phyloP scores from a whole-genome alignment of 2,888 invertebrate genomes.

The Latrodectus elegans region DNA sequence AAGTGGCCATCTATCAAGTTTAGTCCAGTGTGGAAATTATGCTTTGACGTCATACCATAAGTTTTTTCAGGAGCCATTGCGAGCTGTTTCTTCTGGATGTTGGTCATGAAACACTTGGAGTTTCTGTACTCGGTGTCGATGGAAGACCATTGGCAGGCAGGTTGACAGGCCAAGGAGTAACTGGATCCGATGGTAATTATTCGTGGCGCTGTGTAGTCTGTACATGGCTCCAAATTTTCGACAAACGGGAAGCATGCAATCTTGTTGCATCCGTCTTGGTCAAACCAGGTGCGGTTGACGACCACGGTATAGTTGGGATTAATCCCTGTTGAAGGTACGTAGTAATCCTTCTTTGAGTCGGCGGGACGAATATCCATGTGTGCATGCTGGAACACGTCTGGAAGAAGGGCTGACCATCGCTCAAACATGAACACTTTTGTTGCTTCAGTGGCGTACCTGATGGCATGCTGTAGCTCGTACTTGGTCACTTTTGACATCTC shows the following conservation, averaged over 20 bases:
- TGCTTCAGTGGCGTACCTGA: not conserved
- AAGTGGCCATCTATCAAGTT: not conserved
- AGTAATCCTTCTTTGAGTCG: too few species aligned
- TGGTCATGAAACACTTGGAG: not conserved
- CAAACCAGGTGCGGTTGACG: not conserved
- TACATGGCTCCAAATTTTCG: not conserved
- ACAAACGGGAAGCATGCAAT: not conserved
- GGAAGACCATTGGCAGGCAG: not conserved
- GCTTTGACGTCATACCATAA: not conserved
- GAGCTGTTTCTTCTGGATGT: not conserved
- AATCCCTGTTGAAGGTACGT: not conserved
- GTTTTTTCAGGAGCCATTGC: not conserved
- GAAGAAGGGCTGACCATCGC: too few species aligned
- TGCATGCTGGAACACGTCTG: too few species aligned
- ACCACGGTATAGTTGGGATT: not conserved
- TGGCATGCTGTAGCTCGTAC: conserved; percentile 1
- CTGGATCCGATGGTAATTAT: not conserved
- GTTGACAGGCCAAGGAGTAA: not conserved
- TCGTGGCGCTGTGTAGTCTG: not conserved
- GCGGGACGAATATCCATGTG: too few species aligned
- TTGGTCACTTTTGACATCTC: not conserved
- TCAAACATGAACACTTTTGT: too few species aligned
- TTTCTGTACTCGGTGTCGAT: too few species aligned
- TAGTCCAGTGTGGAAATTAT: not conserved
- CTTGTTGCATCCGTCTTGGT: not conserved